phyloP scores from a whole-genome alignment of 2,888 invertebrate species.

The Andricus curvator region DNA sequence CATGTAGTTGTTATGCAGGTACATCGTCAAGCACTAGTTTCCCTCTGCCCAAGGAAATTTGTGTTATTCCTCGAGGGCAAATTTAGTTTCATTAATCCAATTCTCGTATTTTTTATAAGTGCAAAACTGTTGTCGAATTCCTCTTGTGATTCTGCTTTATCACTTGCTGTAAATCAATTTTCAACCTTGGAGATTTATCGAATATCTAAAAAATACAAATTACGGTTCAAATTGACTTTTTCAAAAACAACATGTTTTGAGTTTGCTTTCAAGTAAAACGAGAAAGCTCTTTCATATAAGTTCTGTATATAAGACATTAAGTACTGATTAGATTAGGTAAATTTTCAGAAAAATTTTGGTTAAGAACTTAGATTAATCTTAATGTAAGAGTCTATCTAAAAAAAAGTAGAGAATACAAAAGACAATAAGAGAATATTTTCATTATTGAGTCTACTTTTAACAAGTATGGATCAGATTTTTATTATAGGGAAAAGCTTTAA shows the following conservation, averaged over 20 bases:
- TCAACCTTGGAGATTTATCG: no score
- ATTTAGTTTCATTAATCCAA: background rate
- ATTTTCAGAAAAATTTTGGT: background rate
- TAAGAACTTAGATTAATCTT: background rate
- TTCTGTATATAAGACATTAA: background rate
- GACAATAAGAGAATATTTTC: conserved; percentile 1
- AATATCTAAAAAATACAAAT: no score
- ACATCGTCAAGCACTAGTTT: background rate
- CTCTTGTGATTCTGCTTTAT: background rate
- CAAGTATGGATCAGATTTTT: background rate
- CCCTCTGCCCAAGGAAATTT: background rate
- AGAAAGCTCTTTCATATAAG: background rate
- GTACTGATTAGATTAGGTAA: background rate
- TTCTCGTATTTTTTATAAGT: background rate
- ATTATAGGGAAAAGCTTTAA: background rate
- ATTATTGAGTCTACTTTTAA: background rate
- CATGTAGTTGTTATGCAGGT: conserved; percentile 17
- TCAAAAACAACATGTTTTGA: background rate
- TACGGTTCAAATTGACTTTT: background rate
- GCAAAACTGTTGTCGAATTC: background rate
- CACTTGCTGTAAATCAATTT: background rate
- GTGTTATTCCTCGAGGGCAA: conserved; percentile 1
- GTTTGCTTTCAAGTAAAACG: background rate
- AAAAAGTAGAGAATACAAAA: background rate
- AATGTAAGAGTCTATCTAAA: background rate